These are phyloP conservation scores for Rhingia rostrata DNA, from an alignment of 2,888 invertebrate genomes.

Conservation along the genomic window DNA sequence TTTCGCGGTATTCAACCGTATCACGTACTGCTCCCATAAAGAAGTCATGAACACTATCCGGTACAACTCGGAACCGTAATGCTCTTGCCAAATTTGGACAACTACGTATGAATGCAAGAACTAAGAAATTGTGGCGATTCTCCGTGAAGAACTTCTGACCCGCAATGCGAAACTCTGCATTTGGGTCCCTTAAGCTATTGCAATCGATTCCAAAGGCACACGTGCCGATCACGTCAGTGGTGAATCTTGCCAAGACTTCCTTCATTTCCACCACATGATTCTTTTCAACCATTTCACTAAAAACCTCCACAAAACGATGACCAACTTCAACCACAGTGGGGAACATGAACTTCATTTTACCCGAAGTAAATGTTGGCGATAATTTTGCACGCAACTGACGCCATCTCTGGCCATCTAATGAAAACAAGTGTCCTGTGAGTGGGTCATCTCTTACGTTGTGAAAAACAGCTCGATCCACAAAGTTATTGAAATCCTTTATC, in stretches of 20 bases:
- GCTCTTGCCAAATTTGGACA: slow-evolving; percentile 77
- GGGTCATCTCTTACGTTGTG: slow-evolving; percentile 80
- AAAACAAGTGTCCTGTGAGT: slow-evolving; percentile 81
- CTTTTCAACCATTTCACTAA: slow-evolving; percentile 14
- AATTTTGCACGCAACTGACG: slow-evolving; percentile 78
- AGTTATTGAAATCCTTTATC: slow-evolving; percentile 78
- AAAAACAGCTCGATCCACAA: slow-evolving; percentile 80
- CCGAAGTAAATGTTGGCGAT: slow-evolving; percentile 77
- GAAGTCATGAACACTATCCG: slow-evolving; percentile 81
- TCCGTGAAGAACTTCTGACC: slow-evolving; percentile 73
- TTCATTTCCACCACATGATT: slow-evolving; percentile 80
- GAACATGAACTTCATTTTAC: slow-evolving; percentile 78
- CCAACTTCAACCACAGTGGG: slow-evolving; percentile 77
- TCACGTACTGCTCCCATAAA: slow-evolving; percentile 81
- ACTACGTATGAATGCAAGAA: background rate
- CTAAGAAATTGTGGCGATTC: background rate
- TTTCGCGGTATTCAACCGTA: slow-evolving; percentile 81
- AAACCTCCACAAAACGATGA: slow-evolving; percentile 18
- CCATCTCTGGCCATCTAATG: slow-evolving; percentile 82
- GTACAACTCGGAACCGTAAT: slow-evolving; percentile 77
- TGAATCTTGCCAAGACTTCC: slow-evolving; percentile 82
- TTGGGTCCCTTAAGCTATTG: slow-evolving; percentile 81
- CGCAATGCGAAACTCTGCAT: slow-evolving; percentile 81
- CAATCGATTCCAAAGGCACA: slow-evolving; percentile 84
- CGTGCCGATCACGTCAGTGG: slow-evolving; percentile 84